phyloP scores from a whole-genome alignment of 2,113 vertebrate species.

The Misgurnus mizolepis region DNA sequence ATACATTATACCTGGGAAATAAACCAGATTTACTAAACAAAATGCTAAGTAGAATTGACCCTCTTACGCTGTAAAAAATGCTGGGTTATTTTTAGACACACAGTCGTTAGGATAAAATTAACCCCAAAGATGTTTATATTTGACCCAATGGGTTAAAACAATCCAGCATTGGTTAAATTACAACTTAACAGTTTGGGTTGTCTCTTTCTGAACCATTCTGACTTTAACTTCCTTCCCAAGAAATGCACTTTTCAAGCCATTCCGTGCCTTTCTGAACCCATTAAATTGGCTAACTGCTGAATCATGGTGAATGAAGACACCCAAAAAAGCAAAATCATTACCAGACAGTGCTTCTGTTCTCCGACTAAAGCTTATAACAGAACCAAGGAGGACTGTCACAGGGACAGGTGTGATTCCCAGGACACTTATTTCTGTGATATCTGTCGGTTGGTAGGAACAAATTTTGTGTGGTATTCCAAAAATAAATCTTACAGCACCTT shows the following conservation, averaged over 20 bases:
- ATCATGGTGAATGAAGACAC: neutral
- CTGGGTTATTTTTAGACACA: too few species aligned
- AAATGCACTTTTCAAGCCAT: neutral
- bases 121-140: too few species aligned
- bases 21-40: too few species aligned
- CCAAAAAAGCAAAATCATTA: neutral
- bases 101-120: too few species aligned
- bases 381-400: neutral
- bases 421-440: neutral
- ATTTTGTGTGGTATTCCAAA: slow-evolving; percentile 2
- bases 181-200: too few species aligned
- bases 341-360: neutral
- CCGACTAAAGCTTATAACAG: neutral
- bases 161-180: too few species aligned
- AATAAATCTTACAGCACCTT: slow-evolving; percentile 10
- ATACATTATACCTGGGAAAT: too few species aligned
- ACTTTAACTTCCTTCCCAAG: too few species aligned
- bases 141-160: too few species aligned
- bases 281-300: neutral
- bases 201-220: too few species aligned
- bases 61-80: too few species aligned
- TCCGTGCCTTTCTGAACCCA: neutral
- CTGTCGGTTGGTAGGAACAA: neutral
- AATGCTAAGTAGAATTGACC: too few species aligned
- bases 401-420: neutral